Evolutionary conservation across 2,797 vertebrate genomes (phyloP).

Genomic region (Anabacerthia variegaticeps): DNA sequence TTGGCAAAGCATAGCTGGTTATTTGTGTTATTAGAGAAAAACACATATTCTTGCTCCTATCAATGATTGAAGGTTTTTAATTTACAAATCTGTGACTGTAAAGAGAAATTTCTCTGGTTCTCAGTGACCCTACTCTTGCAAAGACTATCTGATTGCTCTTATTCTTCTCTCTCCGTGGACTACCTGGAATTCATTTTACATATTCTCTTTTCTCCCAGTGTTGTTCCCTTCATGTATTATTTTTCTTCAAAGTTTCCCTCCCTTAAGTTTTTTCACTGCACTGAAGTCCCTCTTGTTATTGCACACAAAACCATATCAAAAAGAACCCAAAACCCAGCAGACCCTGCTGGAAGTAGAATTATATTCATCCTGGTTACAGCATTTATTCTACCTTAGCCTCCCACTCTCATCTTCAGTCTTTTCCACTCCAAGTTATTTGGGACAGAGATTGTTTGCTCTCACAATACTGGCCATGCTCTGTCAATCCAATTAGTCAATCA

Average conservation of each 20-base stretch:
- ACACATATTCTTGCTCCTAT: not conserved
- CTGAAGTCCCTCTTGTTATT: not conserved
- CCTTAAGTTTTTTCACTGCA: no score
- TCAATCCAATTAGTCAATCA: not conserved
- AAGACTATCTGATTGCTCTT: not conserved
- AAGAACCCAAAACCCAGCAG: not conserved
- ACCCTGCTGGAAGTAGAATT: not conserved
- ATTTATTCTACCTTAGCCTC: not conserved
- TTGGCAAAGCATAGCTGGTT: not conserved
- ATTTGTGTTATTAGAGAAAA: not conserved
- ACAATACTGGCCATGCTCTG: not conserved
- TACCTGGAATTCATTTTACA: not conserved
- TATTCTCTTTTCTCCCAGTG: not conserved
- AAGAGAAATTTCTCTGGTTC: not conserved
- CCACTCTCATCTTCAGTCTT: not conserved
- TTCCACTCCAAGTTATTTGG: not conserved
- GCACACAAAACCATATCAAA: not conserved
- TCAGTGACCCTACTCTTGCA: not conserved
- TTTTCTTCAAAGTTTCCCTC: not conserved
- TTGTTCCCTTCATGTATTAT: not conserved
- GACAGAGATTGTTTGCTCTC: not conserved
- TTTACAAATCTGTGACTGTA: not conserved
- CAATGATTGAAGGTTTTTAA: not conserved
- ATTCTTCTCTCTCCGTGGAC: not conserved
- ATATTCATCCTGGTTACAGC: not conserved